phyloP scores from a whole-genome alignment of 2,113 vertebrate genomes.

The Chaetodon auriga region DNA sequence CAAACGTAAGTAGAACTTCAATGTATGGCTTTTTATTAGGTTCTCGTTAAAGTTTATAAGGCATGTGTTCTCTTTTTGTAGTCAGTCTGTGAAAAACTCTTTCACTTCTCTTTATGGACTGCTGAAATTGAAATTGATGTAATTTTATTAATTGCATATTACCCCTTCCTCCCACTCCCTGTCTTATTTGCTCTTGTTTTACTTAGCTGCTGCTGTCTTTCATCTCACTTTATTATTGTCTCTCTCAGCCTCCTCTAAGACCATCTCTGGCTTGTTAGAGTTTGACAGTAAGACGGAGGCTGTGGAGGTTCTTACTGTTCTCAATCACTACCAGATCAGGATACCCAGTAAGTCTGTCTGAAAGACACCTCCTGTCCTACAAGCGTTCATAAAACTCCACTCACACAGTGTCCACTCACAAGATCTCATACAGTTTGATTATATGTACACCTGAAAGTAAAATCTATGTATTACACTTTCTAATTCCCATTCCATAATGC shows the following conservation, averaged over 20 bases:
- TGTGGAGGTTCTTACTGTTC: slow-evolving; percentile 95
- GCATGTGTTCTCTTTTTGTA: background rate
- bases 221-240: background rate
- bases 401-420: background rate
- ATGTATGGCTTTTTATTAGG: background rate
- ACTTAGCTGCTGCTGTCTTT: background rate
- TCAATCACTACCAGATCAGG: slow-evolving; percentile 98
- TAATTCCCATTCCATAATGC: background rate
- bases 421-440: background rate
- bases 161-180: background rate
- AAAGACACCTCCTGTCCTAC: background rate
- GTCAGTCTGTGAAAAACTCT: background rate
- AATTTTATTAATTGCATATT: background rate
- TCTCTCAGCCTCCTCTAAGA: slow-evolving; percentile 93
- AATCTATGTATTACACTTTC: background rate
- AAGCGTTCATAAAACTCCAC: background rate
- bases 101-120: background rate
- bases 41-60: background rate
- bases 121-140: background rate
- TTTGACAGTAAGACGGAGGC: slow-evolving; percentile 97
- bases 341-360: slow-evolving; percentile 91
- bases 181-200: background rate
- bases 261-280: slow-evolving; percentile 94
- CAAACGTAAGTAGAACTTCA: slow-evolving; percentile 90
- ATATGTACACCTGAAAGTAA: background rate